These are phyloP conservation scores for Myiopsitta monachus DNA, from an alignment of 2,113 vertebrate species.

Conservation along the genomic window DNA sequence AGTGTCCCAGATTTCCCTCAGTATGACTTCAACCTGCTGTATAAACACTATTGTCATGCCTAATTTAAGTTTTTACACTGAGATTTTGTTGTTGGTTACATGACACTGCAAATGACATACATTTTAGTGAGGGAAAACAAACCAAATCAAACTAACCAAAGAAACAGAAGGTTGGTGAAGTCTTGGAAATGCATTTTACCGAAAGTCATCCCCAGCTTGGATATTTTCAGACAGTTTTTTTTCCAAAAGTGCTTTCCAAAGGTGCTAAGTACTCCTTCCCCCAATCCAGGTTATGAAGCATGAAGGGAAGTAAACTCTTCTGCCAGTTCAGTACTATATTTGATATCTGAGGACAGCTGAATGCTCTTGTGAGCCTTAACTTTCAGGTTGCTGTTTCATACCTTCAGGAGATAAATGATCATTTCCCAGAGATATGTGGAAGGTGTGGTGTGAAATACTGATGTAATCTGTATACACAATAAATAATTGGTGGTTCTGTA, in stretches of 20 bases:
- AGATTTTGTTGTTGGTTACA: not conserved
- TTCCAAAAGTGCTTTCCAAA: not conserved
- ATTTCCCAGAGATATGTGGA: not conserved
- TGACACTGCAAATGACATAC: not conserved
- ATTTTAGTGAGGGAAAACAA: not conserved
- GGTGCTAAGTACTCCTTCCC: not conserved
- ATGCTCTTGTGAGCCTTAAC: not conserved
- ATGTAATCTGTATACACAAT: not conserved
- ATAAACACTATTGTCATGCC: not conserved
- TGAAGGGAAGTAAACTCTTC: not conserved
- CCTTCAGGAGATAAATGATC: not conserved
- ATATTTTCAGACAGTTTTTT: not conserved
- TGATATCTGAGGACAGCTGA: not conserved
- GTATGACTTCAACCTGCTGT: not conserved
- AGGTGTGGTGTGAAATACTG: not conserved
- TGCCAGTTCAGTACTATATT: not conserved
- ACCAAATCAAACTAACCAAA: not conserved
- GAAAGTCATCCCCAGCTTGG: not conserved
- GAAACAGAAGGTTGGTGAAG: not conserved
- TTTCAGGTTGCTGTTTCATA: not conserved
- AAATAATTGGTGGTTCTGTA: not conserved
- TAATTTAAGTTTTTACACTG: not conserved
- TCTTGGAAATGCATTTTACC: not conserved
- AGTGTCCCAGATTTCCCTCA: not conserved
- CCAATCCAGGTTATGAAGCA: not conserved